Percentiles rank a stretch among this genome's conserved stretches.
Conservation (phyloP, 2,113 vertebrate genomes). For the Alethe diademata region DNA sequence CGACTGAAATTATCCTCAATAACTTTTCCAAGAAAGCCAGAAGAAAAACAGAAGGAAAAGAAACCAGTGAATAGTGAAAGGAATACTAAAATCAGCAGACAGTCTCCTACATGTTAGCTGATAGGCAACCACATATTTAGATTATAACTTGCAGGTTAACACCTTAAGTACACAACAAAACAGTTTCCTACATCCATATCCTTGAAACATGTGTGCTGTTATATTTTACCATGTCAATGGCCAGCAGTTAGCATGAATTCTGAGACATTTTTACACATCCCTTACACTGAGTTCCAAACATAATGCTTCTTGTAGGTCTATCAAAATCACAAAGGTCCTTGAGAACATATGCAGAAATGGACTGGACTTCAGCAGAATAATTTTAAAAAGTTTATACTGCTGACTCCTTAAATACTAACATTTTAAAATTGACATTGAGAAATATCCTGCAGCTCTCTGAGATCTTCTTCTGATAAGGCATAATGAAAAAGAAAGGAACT, state of each 20-base stretch:
- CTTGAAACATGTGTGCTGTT: background rate
- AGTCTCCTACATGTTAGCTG: background rate
- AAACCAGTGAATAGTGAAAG: background rate
- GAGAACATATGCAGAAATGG: background rate
- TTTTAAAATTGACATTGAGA: background rate
- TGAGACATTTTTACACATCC: background rate
- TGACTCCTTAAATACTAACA: background rate
- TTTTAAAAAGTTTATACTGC: background rate
- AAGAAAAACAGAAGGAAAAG: background rate
- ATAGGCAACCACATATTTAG: background rate
- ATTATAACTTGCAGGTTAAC: background rate
- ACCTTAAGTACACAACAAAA: background rate
- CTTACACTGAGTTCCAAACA: background rate
- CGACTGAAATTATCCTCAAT: background rate
- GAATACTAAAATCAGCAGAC: background rate
- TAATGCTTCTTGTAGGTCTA: background rate
- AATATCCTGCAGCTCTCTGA: background rate
- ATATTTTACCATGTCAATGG: background rate
- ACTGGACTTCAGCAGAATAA: background rate
- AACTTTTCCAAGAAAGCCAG: background rate
- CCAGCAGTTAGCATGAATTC: background rate
- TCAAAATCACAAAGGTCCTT: background rate
- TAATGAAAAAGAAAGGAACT: background rate
- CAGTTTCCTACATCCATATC: background rate
- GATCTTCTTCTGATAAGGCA: background rate